A percentile compares a stretch with the other conserved stretches of the same genome.
Conservation (phyloP, 2,113 vertebrate species). For the Amia ocellicauda region DNA sequence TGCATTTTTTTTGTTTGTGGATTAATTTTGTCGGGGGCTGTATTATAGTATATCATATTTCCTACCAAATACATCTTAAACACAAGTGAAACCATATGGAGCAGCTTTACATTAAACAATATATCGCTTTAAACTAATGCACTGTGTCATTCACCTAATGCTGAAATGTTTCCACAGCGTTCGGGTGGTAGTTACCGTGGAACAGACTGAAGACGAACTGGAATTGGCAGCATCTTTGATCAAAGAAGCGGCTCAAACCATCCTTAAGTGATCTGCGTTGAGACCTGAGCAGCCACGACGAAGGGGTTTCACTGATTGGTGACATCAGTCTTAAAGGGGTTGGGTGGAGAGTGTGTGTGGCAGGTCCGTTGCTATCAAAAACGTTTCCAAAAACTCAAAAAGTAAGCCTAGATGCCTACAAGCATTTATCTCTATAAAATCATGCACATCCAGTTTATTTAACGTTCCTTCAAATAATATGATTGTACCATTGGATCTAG, state of each 20-base stretch:
- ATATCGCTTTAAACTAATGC: background rate
- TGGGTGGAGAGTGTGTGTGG: too few relatives aligned
- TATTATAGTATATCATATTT: slow-evolving; percentile 6
- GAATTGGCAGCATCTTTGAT: slow-evolving; percentile 75
- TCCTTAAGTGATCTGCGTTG: slow-evolving; percentile 57
- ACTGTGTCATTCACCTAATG: slow-evolving; percentile 9
- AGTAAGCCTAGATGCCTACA: too few relatives aligned
- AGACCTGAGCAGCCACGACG: too few relatives aligned
- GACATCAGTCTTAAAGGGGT: background rate
- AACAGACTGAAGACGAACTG: slow-evolving; percentile 85
- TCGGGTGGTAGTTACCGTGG: slow-evolving; percentile 82
- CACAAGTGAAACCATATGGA: slow-evolving; percentile 14
- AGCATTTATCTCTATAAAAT: too few relatives aligned
- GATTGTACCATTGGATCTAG: too few relatives aligned
- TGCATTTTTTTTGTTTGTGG: background rate
- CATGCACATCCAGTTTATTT: too few relatives aligned
- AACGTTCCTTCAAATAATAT: too few relatives aligned
- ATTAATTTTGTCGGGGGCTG: background rate
- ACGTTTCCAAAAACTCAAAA: too few relatives aligned
- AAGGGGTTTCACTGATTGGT: background rate
- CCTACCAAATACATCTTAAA: background rate
- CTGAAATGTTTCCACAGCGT: slow-evolving; percentile 66
- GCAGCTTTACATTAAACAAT: background rate
- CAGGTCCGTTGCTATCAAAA: too few relatives aligned
- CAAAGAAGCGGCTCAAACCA: slow-evolving; percentile 67